Evolutionary conservation across 1,140 invertebrate species (phyloP), one percentile per base, ranked within the genome.

Genomic region (Microplitis mediator): DNA sequence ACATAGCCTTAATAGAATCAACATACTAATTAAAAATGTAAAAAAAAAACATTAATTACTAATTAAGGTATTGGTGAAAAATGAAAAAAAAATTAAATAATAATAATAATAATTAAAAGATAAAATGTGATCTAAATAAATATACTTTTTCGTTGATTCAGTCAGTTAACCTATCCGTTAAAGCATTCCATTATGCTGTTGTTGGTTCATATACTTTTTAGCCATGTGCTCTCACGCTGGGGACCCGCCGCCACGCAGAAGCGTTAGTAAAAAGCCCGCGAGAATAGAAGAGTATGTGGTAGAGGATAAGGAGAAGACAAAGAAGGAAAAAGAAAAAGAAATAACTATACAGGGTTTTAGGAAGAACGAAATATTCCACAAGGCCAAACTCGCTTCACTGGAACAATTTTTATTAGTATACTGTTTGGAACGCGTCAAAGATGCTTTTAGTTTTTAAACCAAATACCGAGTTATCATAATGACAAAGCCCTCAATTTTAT

Each of bases 131-230:
- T 31, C 60, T 4, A 35, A 54, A 39, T 11, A 35, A 16, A 6
- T 14, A 54, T 23, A 16, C 45, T 71, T 54, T 71, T 45, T 71
- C 45, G 76, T 82, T 80, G 76, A 75, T 79, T 78, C 77, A 80
- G 75, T 79, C 84, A 86, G 85, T 81, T 85, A 85, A 86, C 83
- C 84, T 85, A 86, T 82, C 83, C 81, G 82, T 78, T 82, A 81
- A 82, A 85, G 79, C 83, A 81, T 82, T 81, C 84, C 82, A 87
- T 86, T 87, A 82, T 86, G 80, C 80, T 69, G 58, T 3, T 45
- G 39, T 45, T 45, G 8, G 39, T 51, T 8, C 78, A 68, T 79
- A 76, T 75, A 84, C 79, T 84, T 78, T 83, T 85, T 84, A 82
- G 84, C 76, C 75, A 77, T 64, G 61, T 76, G 78, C 76, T 84